These are phyloP conservation scores for Hesperophylax magnus DNA, from an alignment of 1,140 invertebrate genomes.

Conservation along the genomic window DNA sequence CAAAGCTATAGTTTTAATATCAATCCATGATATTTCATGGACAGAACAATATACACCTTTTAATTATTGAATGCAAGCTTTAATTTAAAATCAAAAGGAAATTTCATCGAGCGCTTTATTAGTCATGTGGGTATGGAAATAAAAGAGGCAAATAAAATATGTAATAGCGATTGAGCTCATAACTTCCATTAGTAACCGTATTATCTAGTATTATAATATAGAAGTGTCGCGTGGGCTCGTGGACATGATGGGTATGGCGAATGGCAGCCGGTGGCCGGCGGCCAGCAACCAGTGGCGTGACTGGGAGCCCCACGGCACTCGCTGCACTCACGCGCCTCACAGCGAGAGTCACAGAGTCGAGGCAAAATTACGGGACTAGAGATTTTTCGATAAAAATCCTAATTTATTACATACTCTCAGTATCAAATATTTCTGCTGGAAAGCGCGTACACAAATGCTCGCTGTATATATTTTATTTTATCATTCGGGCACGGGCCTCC, in stretches of 20 bases:
- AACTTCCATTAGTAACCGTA: constrained; percentile 35
- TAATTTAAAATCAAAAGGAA: constrained; percentile 66
- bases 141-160: constrained; percentile 45
- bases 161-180: constrained; percentile 45
- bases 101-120: constrained; percentile 70
- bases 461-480: constrained; percentile 38
- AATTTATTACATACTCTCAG: constrained; percentile 52
- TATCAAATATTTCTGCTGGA: constrained; percentile 53
- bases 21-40: constrained; percentile 62
- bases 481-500: constrained; percentile 26
- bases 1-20: constrained; percentile 74
- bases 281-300: not conserved
- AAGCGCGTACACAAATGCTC: constrained; percentile 54
- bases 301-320: not conserved
- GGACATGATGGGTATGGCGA: constrained; percentile 16
- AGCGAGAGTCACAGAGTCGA: constrained; percentile 39
- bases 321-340: not conserved
- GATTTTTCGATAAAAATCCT: constrained; percentile 56
- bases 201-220: constrained; percentile 34
- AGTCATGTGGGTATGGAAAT: constrained; percentile 37
- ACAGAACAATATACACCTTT: constrained; percentile 72
- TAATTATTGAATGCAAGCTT: constrained; percentile 69
- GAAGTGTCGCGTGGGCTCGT: not conserved
- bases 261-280: not conserved
- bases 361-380: constrained; percentile 52